Base-by-base conservation (phyloP, 2,113 vertebrate genomes). In the Pygoscelis antarcticus region DNA sequence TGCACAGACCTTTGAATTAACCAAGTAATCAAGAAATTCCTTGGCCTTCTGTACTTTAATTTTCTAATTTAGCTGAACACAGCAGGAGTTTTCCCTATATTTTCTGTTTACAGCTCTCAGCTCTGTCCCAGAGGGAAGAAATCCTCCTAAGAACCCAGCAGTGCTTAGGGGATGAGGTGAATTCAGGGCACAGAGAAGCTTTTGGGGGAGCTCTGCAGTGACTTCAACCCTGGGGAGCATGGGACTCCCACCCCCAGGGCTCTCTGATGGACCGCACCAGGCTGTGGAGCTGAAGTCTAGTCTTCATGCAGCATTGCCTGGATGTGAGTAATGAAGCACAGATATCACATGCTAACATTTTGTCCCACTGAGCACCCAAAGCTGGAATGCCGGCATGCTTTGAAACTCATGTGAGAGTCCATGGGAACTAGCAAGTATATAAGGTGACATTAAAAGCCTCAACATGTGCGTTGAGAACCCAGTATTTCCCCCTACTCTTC, bases 391-490 rank as follows among this genome's bases (percentile, higher is more conserved):
- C 5, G 2, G 11, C 16, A 49, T 44, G 29, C n/a, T 75, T 84
- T 82, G 38, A 75, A 86, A 77, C 5, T 36, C 40, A 11, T 7
- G 15, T 55, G 40, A 52, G 27, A 76, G n/a, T 61, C 49, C 19
- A n/a, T 1, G 2, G 14, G 27, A 72, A 29, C 17, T 9, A 52
- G 9, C 4, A 70, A 52, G 7, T 36, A 7, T 13, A 10, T 27
- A 52, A 75, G 4, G 18, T 0, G 10, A 26, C 16, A 30, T 51
- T 34, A 55, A 85, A 51, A 90, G 10, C 23, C 23, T 52, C 20
- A 64, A 4, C 13, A 10, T 1, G 2, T 32, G 23, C 0, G 0
- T 7, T 42, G 18, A 75, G 61, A 64, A 42, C 5, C 2, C 32
- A 46, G 0, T 15, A 42, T 55, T 82, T 82, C 52, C 72, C 10